Conservation (phyloP, 2,888 invertebrate species). For the Malachius bipustulatus region DNA sequence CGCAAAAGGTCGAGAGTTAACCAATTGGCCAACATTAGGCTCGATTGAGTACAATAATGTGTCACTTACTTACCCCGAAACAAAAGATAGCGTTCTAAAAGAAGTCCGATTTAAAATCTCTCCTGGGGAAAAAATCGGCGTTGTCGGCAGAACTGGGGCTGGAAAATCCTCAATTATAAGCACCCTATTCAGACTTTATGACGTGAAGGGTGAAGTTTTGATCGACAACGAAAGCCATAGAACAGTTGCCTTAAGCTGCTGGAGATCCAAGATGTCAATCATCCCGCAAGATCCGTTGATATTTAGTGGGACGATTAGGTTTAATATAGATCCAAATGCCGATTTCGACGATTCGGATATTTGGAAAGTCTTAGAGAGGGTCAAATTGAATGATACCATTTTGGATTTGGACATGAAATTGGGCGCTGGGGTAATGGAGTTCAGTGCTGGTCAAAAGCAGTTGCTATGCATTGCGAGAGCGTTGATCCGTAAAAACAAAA, state of each 20-base stretch:
- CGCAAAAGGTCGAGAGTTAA: constrained; percentile 37
- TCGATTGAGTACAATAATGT: constrained; percentile 54
- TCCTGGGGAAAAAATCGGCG: constrained; percentile 58
- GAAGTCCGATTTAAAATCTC: constrained; percentile 53
- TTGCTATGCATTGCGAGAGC: constrained; percentile 56
- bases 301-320: constrained; percentile 72
- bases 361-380: constrained; percentile 73
- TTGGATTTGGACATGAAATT: constrained; percentile 51
- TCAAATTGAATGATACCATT: constrained; percentile 58
- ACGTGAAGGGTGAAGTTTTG: constrained; percentile 57
- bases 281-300: constrained; percentile 75
- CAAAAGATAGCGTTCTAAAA: constrained; percentile 59
- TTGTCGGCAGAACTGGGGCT: constrained; percentile 73
- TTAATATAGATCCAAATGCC: constrained; percentile 78
- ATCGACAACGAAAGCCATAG: constrained; percentile 66
- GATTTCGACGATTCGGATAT: constrained; percentile 61
- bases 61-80: constrained; percentile 56
- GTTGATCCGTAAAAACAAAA: constrained; percentile 35
- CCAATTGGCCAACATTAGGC: constrained; percentile 61
- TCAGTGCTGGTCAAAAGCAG: constrained; percentile 44
- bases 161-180: constrained; percentile 67
- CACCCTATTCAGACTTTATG: constrained; percentile 66
- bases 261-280: constrained; percentile 63
- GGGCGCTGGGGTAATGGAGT: constrained; percentile 47
- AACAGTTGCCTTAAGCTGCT: constrained; percentile 53